Evolutionary conservation across 2,797 vertebrate genomes (phyloP).

Genomic region (Platyrinchus mystaceus): DNA sequence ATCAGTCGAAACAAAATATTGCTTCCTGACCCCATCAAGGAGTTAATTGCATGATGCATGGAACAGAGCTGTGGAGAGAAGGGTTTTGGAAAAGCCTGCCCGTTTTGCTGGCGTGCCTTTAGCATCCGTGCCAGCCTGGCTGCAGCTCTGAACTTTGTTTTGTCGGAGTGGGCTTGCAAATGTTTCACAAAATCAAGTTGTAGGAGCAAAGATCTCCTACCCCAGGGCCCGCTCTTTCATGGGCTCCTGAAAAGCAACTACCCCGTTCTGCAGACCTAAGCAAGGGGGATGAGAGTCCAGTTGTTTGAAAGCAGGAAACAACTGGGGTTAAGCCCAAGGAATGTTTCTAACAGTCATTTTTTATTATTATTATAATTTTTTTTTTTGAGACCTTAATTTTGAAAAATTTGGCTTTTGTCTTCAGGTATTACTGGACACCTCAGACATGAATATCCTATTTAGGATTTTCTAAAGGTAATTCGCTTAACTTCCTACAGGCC

Average conservation of each 20-base stretch:
- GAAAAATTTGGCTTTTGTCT: neutral
- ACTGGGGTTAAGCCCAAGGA: neutral
- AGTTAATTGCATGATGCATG: neutral
- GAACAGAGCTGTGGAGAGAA: neutral
- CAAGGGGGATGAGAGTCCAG: neutral
- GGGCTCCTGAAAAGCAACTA: neutral
- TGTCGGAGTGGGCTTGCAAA: neutral
- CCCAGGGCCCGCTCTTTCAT: too few relatives aligned
- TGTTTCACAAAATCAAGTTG: neutral
- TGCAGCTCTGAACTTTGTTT: neutral
- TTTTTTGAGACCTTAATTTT: neutral
- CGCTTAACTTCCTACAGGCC: neutral
- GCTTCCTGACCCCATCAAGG: conserved; percentile 38
- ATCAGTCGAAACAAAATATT: conserved; percentile 1
- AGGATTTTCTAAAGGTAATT: neutral
- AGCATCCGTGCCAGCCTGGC: neutral
- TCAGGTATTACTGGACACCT: neutral
- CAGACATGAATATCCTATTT: neutral
- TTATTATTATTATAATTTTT: neutral
- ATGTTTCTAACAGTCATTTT: neutral
- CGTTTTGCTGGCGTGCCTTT: neutral
- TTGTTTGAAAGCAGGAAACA: neutral
- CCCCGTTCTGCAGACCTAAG: neutral
- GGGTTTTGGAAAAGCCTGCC: neutral
- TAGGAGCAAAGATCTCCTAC: neutral